phyloP scores from a whole-genome alignment of 2,797 vertebrate genomes.

The Natrix natrix region DNA sequence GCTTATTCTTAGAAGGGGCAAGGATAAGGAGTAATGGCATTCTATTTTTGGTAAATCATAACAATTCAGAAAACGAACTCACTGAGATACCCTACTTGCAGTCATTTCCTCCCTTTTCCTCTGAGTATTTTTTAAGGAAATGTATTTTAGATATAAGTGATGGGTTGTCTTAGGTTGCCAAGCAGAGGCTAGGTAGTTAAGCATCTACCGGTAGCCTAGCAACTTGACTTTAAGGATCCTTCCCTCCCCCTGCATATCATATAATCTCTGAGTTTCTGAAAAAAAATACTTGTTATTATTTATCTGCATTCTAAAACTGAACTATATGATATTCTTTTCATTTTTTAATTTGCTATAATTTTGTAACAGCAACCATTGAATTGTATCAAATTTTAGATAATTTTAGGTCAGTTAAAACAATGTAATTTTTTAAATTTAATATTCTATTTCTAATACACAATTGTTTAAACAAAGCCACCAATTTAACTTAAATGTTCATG shows the following conservation, averaged over 20 bases:
- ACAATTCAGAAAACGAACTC: no score
- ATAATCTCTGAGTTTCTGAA: neutral
- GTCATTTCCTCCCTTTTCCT: neutral
- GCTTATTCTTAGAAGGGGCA: neutral
- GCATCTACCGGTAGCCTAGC: constrained; percentile 7
- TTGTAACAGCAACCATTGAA: neutral
- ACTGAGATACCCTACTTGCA: neutral
- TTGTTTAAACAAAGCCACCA: constrained; percentile 11
- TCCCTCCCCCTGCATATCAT: neutral
- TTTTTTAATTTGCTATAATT: neutral
- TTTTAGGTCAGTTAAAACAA: constrained; percentile 11
- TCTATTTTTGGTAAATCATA: neutral
- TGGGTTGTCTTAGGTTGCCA: neutral
- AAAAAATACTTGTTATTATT: neutral
- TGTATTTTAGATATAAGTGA: neutral
- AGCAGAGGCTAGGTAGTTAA: neutral
- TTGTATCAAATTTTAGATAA: neutral
- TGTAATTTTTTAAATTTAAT: constrained; percentile 19
- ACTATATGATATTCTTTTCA: neutral
- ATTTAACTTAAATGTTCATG: neutral
- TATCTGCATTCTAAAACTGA: neutral
- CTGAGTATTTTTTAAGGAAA: neutral
- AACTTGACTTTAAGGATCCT: neutral
- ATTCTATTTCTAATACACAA: constrained; percentile 27
- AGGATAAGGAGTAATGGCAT: neutral